A percentile compares a stretch with the other conserved stretches of the same genome.
Conservation (phyloP, 2,888 invertebrate species). For the Reticulitermes lucifugus region DNA sequence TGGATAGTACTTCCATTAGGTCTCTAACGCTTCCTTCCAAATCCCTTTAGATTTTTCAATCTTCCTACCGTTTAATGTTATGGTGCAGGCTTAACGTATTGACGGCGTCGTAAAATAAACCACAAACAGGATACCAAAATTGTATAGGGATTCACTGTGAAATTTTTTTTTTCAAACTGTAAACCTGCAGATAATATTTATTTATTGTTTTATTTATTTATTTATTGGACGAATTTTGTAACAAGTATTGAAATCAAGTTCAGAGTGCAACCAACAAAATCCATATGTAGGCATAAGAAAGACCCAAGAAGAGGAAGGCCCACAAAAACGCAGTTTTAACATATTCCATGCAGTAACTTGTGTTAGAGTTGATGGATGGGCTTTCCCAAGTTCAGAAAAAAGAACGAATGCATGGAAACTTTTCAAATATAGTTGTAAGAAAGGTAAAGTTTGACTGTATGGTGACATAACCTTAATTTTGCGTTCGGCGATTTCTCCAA, state of each 20-base stretch:
- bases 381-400: conserved; percentile 5
- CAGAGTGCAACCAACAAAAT: conserved; percentile 26
- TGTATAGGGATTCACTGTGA: too few relatives aligned
- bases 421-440: conserved; percentile 17
- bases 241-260: conserved; percentile 2
- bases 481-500: conserved; percentile 2
- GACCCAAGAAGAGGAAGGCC: neutral
- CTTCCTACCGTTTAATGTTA: too few relatives aligned
- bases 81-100: too few relatives aligned
- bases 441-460: conserved; percentile 32
- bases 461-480: conserved; percentile 32
- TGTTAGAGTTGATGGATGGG: conserved; percentile 29
- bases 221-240: neutral
- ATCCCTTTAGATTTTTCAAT: too few relatives aligned
- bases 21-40: too few relatives aligned
- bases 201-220: too few relatives aligned
- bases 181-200: too few relatives aligned
- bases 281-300: neutral
- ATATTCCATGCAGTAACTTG: conserved; percentile 8
- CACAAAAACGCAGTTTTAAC: conserved; percentile 8
- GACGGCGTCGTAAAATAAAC: too few relatives aligned
- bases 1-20: too few relatives aligned
- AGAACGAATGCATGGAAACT: conserved; percentile 14
- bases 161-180: too few relatives aligned
- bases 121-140: too few relatives aligned